These are phyloP conservation scores for Phenacoccus solenopsis DNA, from an alignment of 1,140 invertebrate species.

Conservation along the genomic window DNA sequence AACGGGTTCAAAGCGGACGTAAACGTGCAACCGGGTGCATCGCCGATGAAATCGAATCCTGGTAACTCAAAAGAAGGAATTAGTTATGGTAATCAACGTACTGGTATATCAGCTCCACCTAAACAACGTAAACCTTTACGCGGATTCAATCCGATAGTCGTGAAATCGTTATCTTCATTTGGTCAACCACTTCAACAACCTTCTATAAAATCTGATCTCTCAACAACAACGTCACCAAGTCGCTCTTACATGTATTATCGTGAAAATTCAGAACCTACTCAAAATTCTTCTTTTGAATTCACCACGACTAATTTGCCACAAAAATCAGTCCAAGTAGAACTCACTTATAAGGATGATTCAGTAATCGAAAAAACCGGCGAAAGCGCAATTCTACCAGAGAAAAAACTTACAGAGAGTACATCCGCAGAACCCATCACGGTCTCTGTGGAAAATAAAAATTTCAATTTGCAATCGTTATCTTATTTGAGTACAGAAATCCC, in stretches of 20 bases:
- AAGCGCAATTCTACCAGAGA: neutral
- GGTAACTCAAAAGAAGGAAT: neutral
- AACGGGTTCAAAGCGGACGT: conserved; percentile 20
- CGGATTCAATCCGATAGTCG: neutral
- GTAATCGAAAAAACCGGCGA: neutral
- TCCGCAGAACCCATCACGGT: neutral
- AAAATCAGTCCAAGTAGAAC: conserved; percentile 4
- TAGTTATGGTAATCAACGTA: neutral
- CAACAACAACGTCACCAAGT: neutral
- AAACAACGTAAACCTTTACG: neutral
- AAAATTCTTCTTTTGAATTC: neutral
- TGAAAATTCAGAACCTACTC: neutral
- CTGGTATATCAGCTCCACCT: neutral
- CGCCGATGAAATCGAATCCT: neutral
- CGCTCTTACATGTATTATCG: neutral
- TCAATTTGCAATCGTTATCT: neutral
- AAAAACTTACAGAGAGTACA: neutral
- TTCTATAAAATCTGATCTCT: neutral
- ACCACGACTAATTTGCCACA: neutral
- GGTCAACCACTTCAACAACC: neutral
- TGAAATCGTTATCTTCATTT: neutral
- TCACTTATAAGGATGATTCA: neutral
- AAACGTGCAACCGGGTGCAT: conserved; percentile 4
- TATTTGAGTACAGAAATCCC: neutral
- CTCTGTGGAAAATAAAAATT: neutral